Evolutionary conservation across 92 coral and sea anemone species (phyloP), one percentile per base, ranked within the genome.

Genomic region (Pocillopora meandrina): DNA sequence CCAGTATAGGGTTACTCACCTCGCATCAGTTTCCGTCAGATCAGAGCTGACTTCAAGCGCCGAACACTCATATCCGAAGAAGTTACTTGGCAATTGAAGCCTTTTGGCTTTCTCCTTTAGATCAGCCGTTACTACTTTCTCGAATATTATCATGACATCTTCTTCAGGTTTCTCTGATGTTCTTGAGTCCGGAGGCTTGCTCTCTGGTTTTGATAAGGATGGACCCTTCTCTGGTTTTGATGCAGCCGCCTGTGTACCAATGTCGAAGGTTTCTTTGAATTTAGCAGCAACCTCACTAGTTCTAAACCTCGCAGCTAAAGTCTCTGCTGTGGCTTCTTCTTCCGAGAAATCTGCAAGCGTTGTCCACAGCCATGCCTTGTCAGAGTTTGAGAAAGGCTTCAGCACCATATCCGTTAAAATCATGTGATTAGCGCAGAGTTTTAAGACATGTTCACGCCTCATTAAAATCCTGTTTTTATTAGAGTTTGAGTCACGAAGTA

Each of bases 391-490:
- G n/a, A 87, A 92, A 10, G 92, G 93, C 66, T 97, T 90, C 17
- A 97, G 88, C 57, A 88, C 86, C 98, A 97, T 94, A 26, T 93
- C 98, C 62, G 89, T 47, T 18, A 94, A 89, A 68, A 97, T 91
- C 74, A 82, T 65, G 79, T 97, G 99, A 84, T 97, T 97, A 19
- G 96, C 93, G 81, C 99, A 97, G 72, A 97, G 92, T 80, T 97
- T 97, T 18, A 95, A 89, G 19, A 97, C 89, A 75, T 95, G 94
- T 5, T 95, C 99, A 60, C 99, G 95, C 35, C 99, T 89, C 99
- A 97, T 97, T 47, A 97, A 81, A 21, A 97, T 71, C 76, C 99
- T 92, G 78, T 73, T 72, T 59, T 77, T 92, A 16, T 86, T 89
- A 77, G 97, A 88, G 65, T 77, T 82, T 23, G 90, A 65, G 81